A percentile compares a stretch with the other conserved stretches of the same genome.
phyloP scores from a whole-genome alignment of 2,888 invertebrate species.

The Dione juno region DNA sequence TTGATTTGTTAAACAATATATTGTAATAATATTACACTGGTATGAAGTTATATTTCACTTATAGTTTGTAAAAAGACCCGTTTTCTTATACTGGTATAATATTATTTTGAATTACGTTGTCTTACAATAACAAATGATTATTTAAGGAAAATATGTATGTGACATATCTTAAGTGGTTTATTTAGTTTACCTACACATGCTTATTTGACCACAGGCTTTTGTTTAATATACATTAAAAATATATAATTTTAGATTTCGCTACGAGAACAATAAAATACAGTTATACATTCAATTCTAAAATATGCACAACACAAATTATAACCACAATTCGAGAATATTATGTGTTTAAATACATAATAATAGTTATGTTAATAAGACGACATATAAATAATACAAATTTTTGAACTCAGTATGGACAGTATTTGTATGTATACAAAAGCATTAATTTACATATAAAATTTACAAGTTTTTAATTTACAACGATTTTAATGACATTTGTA shows the following conservation, averaged over 20 bases:
- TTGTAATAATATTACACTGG: no score
- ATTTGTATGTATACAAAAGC: no score
- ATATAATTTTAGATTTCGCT: background rate
- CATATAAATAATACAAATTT: no score
- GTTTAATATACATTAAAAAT: background rate
- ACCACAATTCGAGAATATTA: background rate
- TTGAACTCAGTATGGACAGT: no score
- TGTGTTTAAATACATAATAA: background rate
- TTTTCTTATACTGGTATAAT: no score
- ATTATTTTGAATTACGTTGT: no score
- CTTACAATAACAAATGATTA: background rate
- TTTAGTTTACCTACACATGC: background rate
- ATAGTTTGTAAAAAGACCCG: no score
- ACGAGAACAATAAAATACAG: slow-evolving; percentile 4
- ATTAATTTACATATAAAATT: no score
- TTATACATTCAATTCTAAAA: background rate
- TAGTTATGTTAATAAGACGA: background rate
- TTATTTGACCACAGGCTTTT: slow-evolving; percentile 1
- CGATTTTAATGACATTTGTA: no score
- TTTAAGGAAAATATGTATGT: slow-evolving; percentile 14
- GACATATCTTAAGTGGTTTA: slow-evolving; percentile 5
- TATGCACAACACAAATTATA: slow-evolving; percentile 1
- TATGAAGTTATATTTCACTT: no score
- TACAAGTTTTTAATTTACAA: no score
- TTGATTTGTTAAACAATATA: no score